phyloP scores from a whole-genome alignment of 2,888 invertebrate species.

The Geotrupes spiniger region DNA sequence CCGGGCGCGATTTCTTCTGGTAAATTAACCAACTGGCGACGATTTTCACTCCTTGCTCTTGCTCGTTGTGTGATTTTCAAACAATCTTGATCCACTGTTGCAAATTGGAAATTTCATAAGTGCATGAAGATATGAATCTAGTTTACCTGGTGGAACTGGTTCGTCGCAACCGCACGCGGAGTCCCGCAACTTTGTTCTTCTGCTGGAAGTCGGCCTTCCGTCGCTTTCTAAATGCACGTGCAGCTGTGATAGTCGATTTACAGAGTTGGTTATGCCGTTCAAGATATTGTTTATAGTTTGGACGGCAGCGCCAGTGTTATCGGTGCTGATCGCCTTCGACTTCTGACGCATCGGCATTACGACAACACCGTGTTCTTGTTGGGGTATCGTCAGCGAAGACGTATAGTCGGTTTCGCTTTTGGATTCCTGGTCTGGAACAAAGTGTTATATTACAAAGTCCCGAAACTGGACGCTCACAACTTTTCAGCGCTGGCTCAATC shows the following conservation, averaged over 20 bases:
- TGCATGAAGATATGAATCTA: too few relatives aligned
- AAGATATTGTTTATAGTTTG: slow-evolving; percentile 46
- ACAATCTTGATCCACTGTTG: background rate
- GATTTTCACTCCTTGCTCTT: background rate
- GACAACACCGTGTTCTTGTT: background rate
- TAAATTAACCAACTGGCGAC: background rate
- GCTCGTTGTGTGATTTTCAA: background rate
- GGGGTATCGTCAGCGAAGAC: background rate
- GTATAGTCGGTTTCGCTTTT: too few relatives aligned
- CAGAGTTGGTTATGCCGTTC: slow-evolving; percentile 45
- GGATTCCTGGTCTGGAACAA: too few relatives aligned
- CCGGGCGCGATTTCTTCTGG: slow-evolving; percentile 3
- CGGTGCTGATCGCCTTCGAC: slow-evolving; percentile 40
- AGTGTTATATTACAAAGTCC: too few relatives aligned
- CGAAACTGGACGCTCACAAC: too few relatives aligned
- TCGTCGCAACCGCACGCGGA: slow-evolving; percentile 17
- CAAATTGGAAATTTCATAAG: background rate
- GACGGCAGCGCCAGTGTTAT: slow-evolving; percentile 43
- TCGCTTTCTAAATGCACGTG: slow-evolving; percentile 16
- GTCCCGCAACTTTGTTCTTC: slow-evolving; percentile 11
- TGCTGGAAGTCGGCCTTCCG: slow-evolving; percentile 5
- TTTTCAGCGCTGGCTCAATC: too few relatives aligned
- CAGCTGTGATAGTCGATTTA: slow-evolving; percentile 40
- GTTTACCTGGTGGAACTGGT: slow-evolving; percentile 9
- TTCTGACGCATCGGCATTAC: slow-evolving; percentile 32